These are phyloP conservation scores for Microctenopoma lineatum DNA, from an alignment of 2,797 vertebrate genomes.

Conservation along the genomic window DNA sequence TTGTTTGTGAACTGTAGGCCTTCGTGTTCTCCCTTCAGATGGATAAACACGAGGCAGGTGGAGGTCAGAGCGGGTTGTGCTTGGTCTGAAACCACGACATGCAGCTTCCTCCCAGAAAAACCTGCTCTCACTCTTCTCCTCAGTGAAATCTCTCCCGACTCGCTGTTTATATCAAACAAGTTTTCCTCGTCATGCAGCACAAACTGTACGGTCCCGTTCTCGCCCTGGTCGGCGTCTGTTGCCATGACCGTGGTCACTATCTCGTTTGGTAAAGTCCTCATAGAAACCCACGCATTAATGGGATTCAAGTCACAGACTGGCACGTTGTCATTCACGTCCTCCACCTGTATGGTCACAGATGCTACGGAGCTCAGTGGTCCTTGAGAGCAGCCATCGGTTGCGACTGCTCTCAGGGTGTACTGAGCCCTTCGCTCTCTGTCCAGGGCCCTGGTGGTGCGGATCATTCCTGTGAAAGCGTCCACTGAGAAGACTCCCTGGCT, in stretches of 20 bases:
- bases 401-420: slow-evolving; percentile 84
- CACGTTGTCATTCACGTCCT: slow-evolving; percentile 91
- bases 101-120: slow-evolving; percentile 79
- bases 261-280: slow-evolving; percentile 74
- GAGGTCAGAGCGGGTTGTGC: slow-evolving; percentile 83
- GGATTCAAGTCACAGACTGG: slow-evolving; percentile 86
- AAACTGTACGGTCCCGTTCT: slow-evolving; percentile 87
- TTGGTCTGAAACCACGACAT: slow-evolving; percentile 85
- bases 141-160: slow-evolving; percentile 87
- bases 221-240: slow-evolving; percentile 85
- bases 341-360: slow-evolving; percentile 83
- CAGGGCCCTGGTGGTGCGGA: slow-evolving; percentile 81
- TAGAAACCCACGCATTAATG: slow-evolving; percentile 79
- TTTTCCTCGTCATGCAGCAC: slow-evolving; percentile 76
- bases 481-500: slow-evolving; percentile 86
- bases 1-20: slow-evolving; percentile 84
- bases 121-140: slow-evolving; percentile 74
- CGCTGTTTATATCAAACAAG: slow-evolving; percentile 81
- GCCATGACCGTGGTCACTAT: slow-evolving; percentile 81
- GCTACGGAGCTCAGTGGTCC: slow-evolving; percentile 84
- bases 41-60: slow-evolving; percentile 87
- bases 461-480: slow-evolving; percentile 76
- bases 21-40: slow-evolving; percentile 81
- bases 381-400: slow-evolving; percentile 84
- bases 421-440: slow-evolving; percentile 87